phyloP scores from a whole-genome alignment of 2,113 vertebrate genomes.

The Hyaena hyaena region DNA sequence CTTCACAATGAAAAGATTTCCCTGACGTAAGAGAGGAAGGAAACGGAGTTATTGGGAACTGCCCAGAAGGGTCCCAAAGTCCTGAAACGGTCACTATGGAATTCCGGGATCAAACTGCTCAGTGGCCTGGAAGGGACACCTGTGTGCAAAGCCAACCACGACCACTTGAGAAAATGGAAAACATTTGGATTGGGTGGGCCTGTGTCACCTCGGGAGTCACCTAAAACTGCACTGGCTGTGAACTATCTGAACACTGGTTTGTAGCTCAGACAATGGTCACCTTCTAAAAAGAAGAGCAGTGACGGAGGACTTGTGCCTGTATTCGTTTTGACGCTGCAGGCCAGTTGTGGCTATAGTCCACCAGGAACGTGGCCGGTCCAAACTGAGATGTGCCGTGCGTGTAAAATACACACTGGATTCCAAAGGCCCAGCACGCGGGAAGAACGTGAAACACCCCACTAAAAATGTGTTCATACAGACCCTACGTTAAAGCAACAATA shows the following conservation, averaged over 20 bases:
- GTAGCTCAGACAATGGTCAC: background rate
- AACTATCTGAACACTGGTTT: accelerated
- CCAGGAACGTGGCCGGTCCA: background rate
- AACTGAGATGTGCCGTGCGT: accelerated
- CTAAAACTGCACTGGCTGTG: background rate
- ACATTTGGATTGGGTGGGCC: background rate
- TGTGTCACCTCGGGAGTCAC: background rate
- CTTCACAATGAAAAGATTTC: background rate
- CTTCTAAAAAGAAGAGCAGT: background rate
- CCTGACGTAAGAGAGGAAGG: background rate
- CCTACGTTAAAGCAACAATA: background rate
- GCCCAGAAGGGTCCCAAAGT: background rate
- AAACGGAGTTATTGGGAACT: background rate
- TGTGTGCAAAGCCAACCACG: background rate
- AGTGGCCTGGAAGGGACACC: background rate
- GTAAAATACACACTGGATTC: background rate
- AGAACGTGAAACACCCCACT: too few species aligned
- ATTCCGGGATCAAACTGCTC: background rate
- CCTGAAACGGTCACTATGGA: background rate
- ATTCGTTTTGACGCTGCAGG: background rate
- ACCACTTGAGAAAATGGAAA: background rate
- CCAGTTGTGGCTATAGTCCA: too few species aligned
- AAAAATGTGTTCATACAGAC: background rate
- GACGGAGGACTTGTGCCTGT: background rate
- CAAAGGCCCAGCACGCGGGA: background rate